Percentiles rank a stretch among this genome's conserved stretches.
These are phyloP conservation scores for Stegostoma tigrinum DNA, from an alignment of 2,113 vertebrate species.

Conservation along the genomic window DNA sequence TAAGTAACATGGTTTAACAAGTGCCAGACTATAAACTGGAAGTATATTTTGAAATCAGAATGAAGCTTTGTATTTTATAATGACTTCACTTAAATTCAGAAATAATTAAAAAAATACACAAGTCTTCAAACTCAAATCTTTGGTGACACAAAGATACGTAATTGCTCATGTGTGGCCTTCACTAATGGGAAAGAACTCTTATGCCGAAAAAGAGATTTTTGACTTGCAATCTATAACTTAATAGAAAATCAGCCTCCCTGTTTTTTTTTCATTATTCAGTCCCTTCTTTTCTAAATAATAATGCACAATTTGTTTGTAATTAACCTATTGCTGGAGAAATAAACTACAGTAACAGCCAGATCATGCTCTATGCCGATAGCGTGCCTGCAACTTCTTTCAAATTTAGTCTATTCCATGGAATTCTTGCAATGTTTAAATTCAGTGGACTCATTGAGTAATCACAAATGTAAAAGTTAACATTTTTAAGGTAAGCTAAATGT, in stretches of 20 bases:
- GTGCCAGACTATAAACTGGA: conserved; percentile 48
- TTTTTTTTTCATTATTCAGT: neutral
- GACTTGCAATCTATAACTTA: neutral
- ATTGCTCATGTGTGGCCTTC: neutral
- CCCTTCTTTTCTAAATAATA: conserved; percentile 3
- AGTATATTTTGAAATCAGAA: conserved; percentile 37
- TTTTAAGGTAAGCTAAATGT: neutral
- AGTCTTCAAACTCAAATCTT: neutral
- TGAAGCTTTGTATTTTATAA: conserved; percentile 31
- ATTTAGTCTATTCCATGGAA: neutral
- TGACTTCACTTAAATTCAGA: neutral
- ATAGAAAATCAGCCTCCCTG: neutral
- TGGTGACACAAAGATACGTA: neutral
- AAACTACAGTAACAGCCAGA: neutral
- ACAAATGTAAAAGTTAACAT: neutral
- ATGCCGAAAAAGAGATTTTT: neutral
- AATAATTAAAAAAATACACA: neutral
- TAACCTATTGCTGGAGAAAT: neutral
- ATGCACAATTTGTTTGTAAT: neutral
- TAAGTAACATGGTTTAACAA: conserved; percentile 44
- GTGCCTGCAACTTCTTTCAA: neutral
- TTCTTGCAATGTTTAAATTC: neutral
- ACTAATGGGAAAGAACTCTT: no score
- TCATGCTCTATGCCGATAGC: neutral
- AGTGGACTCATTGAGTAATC: neutral